Evolutionary conservation across 2,888 invertebrate genomes (phyloP).

Genomic region (Fragum whitleyi): DNA sequence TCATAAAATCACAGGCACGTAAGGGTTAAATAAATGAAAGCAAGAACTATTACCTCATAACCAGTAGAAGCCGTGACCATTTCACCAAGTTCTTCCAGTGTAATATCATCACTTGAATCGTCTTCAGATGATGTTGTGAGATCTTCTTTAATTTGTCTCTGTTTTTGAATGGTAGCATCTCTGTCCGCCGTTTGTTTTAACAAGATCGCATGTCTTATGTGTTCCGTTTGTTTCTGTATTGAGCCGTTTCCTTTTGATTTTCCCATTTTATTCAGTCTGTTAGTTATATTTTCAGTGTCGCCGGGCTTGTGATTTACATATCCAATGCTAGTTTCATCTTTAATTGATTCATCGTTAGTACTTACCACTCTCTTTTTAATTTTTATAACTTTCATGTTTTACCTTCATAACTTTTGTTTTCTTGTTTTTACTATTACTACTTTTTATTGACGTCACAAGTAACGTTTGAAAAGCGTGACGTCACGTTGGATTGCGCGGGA

Average conservation of each 20-base stretch:
- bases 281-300: background rate
- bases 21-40: too few species aligned
- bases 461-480: background rate
- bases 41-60: constrained; percentile 8
- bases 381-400: background rate
- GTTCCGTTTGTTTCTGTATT: background rate
- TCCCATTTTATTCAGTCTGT: background rate
- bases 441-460: background rate
- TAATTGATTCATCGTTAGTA: background rate
- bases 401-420: background rate
- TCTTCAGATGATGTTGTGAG: constrained; percentile 2
- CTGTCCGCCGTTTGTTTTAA: background rate
- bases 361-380: background rate
- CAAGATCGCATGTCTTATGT: background rate
- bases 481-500: background rate
- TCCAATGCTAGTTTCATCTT: too few species aligned
- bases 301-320: too few species aligned
- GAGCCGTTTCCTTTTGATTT: background rate
- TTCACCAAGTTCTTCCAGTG: background rate
- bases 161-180: background rate
- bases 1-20: too few species aligned
- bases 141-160: background rate
- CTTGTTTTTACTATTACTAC: background rate
- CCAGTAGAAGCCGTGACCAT: constrained; percentile 2
- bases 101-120: background rate